Evolutionary conservation across 2,888 invertebrate genomes (phyloP).

Genomic region (Spicauda simplicius): DNA sequence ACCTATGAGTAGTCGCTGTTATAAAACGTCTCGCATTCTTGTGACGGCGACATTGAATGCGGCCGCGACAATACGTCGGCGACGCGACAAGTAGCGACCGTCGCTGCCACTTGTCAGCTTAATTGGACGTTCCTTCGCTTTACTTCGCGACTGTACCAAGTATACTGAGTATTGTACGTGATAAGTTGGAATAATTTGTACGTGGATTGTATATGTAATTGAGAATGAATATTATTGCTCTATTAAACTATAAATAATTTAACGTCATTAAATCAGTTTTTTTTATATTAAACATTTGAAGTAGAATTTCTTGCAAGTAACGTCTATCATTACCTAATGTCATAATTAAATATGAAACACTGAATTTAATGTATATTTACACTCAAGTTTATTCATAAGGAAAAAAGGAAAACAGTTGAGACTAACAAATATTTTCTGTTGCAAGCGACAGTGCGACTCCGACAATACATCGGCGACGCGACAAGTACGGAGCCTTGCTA

Average conservation of each 20-base stretch:
- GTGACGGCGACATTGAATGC: conserved; percentile 58
- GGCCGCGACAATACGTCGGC: conserved; percentile 69
- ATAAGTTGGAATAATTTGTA: too few species aligned
- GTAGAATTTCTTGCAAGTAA: too few species aligned
- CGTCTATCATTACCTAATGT: too few species aligned
- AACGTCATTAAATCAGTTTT: too few species aligned
- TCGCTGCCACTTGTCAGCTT: conserved; percentile 15
- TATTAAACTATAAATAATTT: too few species aligned
- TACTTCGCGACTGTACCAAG: conserved; percentile 29
- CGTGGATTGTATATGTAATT: too few species aligned
- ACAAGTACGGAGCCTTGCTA: not conserved
- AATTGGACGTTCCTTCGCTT: not conserved
- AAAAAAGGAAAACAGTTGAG: conserved; percentile 35
- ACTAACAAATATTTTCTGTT: conserved; percentile 26
- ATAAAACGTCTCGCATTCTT: conserved; percentile 48
- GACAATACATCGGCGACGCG: not conserved
- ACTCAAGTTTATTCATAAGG: too few species aligned
- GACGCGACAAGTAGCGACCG: conserved; percentile 52
- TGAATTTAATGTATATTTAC: too few species aligned
- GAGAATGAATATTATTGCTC: too few species aligned
- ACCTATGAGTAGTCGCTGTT: too few species aligned
- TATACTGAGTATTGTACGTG: not conserved
- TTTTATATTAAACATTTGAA: too few species aligned
- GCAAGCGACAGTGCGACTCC: not conserved
- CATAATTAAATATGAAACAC: too few species aligned